Conservation (phyloP, 1,140 invertebrate species). For the Harlomillsia oculata region DNA sequence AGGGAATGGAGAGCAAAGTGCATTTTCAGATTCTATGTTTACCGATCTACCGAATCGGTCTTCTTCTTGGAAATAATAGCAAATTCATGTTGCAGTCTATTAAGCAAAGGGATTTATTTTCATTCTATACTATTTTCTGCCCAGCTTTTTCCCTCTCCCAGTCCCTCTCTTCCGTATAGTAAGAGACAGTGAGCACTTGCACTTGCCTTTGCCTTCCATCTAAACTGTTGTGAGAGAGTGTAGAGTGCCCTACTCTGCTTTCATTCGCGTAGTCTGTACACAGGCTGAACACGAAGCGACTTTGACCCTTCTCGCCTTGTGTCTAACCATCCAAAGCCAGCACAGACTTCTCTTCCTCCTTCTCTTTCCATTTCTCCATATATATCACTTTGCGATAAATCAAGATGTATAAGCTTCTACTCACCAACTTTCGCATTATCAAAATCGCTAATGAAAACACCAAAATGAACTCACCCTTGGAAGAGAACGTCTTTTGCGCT, state of each 20-base stretch:
- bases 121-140: constrained; percentile 38
- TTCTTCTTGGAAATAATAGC: constrained; percentile 46
- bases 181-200: not conserved
- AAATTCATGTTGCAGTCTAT: constrained; percentile 46
- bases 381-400: constrained; percentile 33
- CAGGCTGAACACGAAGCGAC: no score
- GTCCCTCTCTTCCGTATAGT: constrained; percentile 4
- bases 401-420: constrained; percentile 26
- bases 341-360: constrained; percentile 1
- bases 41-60: constrained; percentile 38
- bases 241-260: constrained; percentile 17
- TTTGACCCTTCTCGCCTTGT: no score
- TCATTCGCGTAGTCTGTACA: no score
- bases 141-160: constrained; percentile 12
- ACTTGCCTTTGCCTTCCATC: not conserved
- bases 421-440: constrained; percentile 28
- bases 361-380: constrained; percentile 20
- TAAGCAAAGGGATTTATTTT: constrained; percentile 47
- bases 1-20: constrained; percentile 38
- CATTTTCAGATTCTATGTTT: constrained; percentile 44
- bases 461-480: constrained; percentile 32
- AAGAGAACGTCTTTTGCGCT: constrained; percentile 14
- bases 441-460: constrained; percentile 35
- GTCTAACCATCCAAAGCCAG: no score
- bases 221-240: not conserved